Base-by-base conservation (phyloP, 1,140 invertebrate species). In the Lysiphlebus fabarum region DNA sequence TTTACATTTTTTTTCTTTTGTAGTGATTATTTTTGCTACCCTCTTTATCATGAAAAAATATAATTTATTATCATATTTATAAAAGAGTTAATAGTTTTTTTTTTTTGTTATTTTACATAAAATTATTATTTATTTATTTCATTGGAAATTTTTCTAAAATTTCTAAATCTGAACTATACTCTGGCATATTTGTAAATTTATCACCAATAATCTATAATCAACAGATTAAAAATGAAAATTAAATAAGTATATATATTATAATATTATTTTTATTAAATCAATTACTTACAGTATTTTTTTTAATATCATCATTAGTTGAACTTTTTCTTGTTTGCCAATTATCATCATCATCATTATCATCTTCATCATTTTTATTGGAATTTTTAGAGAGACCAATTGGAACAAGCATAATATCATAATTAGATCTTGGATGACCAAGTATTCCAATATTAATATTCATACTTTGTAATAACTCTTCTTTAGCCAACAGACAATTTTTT, bases 401-500 rank as follows among this genome's bases (percentile, higher is more conserved):
- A 40, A 66, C 60, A 7, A 77, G 54, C 53, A 73, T 66, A 37
- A 72, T 26, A 50, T 78, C 71, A 50, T 70, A 78, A 54, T 77
- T 62, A 8, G 55, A 47, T 17, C 72, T 61, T 34, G 65, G 58
- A 9, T 72, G 58, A 44, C 76, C 76, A 17, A 78, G 54, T 53
- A 78, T 76, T 14, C 76, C 76, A 36, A 74, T 34, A 68, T 67
- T 71, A 9, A 78, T 71, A n/a, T 62, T 63, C 8, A 77, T 44
- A 43, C 61, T 37, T 6, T 36, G 6, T 14, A 78, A 53, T 44
- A 68, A 59, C 54, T 74, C 63, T 63, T 78, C 76, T 1, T 67
- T 53, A 2, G 62, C 53, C 9, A 74, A 55, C n/a, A 77, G 56
- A 33, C 73, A 74, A 41, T 72, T 70, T 58, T 71, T 62, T 11